Percentiles rank a stretch among this genome's conserved stretches.
Evolutionary conservation across 2,797 vertebrate species (phyloP).

Genomic region (Sebastes taczanowskii): DNA sequence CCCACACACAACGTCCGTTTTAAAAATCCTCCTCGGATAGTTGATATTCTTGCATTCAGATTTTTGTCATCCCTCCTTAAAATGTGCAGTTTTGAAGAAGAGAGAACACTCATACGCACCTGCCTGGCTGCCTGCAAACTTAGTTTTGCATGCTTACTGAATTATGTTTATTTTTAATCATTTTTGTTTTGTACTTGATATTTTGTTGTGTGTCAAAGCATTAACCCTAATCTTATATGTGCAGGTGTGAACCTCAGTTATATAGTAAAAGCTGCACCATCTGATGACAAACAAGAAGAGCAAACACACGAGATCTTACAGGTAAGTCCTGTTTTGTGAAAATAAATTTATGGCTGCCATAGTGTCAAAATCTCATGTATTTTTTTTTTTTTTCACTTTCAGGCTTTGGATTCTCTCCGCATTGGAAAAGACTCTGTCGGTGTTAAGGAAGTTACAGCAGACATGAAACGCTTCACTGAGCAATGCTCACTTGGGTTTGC

Average conservation of each 20-base stretch:
- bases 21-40: neutral
- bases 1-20: neutral
- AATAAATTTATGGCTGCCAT: neutral
- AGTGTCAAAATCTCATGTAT: accelerated
- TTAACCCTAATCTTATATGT: slow-evolving; percentile 13
- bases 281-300: slow-evolving; percentile 79
- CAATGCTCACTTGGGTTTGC: slow-evolving; percentile 88
- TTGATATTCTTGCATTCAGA: neutral
- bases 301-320: slow-evolving; percentile 87
- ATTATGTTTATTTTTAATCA: neutral
- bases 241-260: slow-evolving; percentile 93
- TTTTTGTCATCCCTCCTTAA: neutral
- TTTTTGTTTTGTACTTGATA: neutral
- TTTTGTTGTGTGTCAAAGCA: neutral
- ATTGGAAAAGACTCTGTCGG: slow-evolving; percentile 53
- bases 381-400: neutral
- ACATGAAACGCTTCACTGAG: slow-evolving; percentile 81
- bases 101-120: neutral
- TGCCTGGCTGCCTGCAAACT: neutral
- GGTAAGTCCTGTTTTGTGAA: slow-evolving; percentile 72
- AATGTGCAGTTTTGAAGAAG: neutral
- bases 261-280: slow-evolving; percentile 87
- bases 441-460: slow-evolving; percentile 24
- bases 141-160: neutral
- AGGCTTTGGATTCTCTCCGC: slow-evolving; percentile 87